Base-by-base conservation (phyloP, 1,140 invertebrate species). In the Plectrocnemia conspersa region DNA sequence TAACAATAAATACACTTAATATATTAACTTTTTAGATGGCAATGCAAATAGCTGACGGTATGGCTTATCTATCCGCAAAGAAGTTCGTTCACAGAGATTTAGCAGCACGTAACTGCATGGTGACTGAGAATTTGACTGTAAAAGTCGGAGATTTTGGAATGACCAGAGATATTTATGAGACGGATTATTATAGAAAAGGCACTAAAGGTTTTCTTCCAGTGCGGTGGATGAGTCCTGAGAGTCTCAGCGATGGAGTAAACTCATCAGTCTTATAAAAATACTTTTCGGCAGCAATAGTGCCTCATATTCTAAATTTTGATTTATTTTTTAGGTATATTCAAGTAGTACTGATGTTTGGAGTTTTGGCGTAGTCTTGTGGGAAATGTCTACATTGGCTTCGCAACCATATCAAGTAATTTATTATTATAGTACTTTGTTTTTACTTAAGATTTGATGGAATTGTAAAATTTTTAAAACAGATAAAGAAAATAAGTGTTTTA, bases 41-140 rank as follows among this genome's bases (percentile, higher is more conserved):
- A 9, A 85, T 88, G 40, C 93, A 98, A 73, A 97, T 98, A 65
- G 93, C 94, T 10, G 96, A 99, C 74, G 96, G 96, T 25, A 98
- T 99, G 96, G 88, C 93, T 0, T 98, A 98, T 72, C 75, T 98
- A 23, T 78, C 92, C 16, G 86, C 86, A 10, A 92, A 93, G 65
- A 97, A 96, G 70, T 96, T 93, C 72, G 93, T 98, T 45, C 97
- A 99, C 75, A 77, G 97, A 64, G 97, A 99, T 77, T 75, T 99
- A 47, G 97, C 97, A 21, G 95, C 95, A 11, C 79, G 97, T 35
- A 99, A 99, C 73, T 98, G 94, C 68, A 96, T 99, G 91, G 82
- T 98, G 1, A 82, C 89, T 41, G 85, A 85, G 19, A 85, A 95
- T 73, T 73, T 91, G 52, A 94, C 90, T 0, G 91, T 95, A 1